phyloP scores from a whole-genome alignment of 2,888 invertebrate genomes.

The Dasypolia templi region DNA sequence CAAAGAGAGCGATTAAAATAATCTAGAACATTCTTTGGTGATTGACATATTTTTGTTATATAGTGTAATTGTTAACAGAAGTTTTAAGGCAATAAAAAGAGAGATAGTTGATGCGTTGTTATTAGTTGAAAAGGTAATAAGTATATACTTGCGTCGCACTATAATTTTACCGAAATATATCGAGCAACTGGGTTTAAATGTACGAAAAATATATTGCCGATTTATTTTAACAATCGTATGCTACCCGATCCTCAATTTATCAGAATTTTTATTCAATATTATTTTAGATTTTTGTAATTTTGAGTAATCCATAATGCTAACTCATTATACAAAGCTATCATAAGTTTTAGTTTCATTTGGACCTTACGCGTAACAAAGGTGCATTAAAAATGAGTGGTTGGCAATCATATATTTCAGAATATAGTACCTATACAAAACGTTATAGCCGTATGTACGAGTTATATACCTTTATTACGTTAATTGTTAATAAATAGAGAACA shows the following conservation, averaged over 20 bases:
- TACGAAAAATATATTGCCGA: constrained; percentile 59
- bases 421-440: constrained; percentile 67
- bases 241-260: constrained; percentile 58
- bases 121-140: constrained; percentile 59
- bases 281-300: constrained; percentile 63
- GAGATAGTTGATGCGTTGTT: constrained; percentile 60
- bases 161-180: constrained; percentile 44
- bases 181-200: constrained; percentile 67
- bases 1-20: constrained; percentile 47
- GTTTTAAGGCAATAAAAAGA: constrained; percentile 61
- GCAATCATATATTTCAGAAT: constrained; percentile 65
- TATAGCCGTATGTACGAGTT: constrained; percentile 65
- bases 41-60: constrained; percentile 62
- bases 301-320: constrained; percentile 64
- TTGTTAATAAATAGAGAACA: constrained; percentile 65
- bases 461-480: constrained; percentile 67
- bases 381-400: constrained; percentile 62
- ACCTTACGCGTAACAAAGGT: constrained; percentile 64
- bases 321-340: constrained; percentile 66
- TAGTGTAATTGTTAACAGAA: constrained; percentile 63
- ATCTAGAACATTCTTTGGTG: constrained; percentile 60
- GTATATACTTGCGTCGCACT: constrained; percentile 47
- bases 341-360: constrained; percentile 67
- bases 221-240: constrained; percentile 64
- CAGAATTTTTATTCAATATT: constrained; percentile 63